phyloP scores from a whole-genome alignment of 2,113 vertebrate species.

The Chionomys nivalis region DNA sequence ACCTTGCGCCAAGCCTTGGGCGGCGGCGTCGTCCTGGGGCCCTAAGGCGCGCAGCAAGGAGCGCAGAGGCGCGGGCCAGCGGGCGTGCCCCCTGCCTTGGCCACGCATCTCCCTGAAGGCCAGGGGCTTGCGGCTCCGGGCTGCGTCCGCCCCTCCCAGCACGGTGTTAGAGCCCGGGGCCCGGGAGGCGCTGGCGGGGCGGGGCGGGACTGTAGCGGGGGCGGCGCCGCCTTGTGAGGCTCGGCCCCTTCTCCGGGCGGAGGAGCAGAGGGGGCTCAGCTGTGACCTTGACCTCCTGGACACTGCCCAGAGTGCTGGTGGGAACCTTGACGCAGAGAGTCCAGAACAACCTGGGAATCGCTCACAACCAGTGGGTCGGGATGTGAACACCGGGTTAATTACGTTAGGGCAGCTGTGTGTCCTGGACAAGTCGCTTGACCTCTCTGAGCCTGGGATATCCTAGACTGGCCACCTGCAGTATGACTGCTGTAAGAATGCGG shows the following conservation, averaged over 20 bases:
- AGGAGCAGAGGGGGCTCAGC: neutral
- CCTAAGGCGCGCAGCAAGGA: slow-evolving; percentile 69
- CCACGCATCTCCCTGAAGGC: slow-evolving; percentile 66
- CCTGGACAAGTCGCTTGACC: neutral
- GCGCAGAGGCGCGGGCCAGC: slow-evolving; percentile 66
- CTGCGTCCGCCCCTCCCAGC: neutral
- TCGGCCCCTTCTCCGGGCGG: neutral
- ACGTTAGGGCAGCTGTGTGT: neutral
- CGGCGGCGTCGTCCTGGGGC: slow-evolving; percentile 22
- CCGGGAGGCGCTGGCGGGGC: neutral
- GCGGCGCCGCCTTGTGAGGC: slow-evolving; percentile 36
- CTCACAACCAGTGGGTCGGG: neutral
- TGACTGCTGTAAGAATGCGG: neutral
- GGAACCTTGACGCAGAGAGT: neutral
- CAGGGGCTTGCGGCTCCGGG: neutral
- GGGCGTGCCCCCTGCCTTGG: slow-evolving; percentile 47
- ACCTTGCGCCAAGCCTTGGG: slow-evolving; percentile 68
- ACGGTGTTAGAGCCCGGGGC: neutral
- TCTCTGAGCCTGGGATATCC: neutral
- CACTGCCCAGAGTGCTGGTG: neutral
- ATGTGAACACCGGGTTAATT: neutral
- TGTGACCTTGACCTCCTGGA: slow-evolving; percentile 1
- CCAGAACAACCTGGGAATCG: neutral
- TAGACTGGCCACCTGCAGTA: neutral
- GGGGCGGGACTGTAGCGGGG: slow-evolving; percentile 24